Evolutionary conservation across 1,140 invertebrate genomes (phyloP), one percentile per base, ranked within the genome.

Genomic region (Ylistrum balloti): DNA sequence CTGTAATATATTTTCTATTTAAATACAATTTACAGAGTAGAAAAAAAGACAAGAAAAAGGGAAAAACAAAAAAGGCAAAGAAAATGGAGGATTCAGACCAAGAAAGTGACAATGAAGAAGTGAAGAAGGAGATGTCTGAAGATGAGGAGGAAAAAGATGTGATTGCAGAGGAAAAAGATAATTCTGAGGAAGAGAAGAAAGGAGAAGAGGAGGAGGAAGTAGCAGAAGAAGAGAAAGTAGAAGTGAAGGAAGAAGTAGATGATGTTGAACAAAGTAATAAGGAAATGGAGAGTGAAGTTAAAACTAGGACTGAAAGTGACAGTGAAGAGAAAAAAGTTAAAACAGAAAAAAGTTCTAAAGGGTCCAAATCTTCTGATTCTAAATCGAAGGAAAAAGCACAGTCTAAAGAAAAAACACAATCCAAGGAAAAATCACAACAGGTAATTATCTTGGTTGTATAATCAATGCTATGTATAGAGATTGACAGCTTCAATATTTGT

Each of bases 241-340:
- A 34, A 94, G 89, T 45, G 41, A 97, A 35, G 96, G 96, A 92
- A 96, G 96, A 92, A 96, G 96, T 86, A 95, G 96, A 88, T 95
- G 96, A 87, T 94, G 85, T 17, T 95, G 93, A 87, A 90, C 91
- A 91, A 92, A 89, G 88, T 38, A 34, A 92, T 35, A n/a, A 96
- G 96, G 96, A 97, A 92, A 96, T 96, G 88, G 94, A 96, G 33
- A 95, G n/a, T 88, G 34, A 96, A 17, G 96, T 96, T 91, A 96
- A 96, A 91, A 96, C 96, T 28, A 95, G 95, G 87, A 96, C 96
- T 28, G 92, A 94, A 85, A 92, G 87, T 34, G 93, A 89, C 9
- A 87, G 22, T 33, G 41, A 87, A 33, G 48, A 33, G n/a, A 87
- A 91, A 87, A 85, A 87, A 87, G 34, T 38, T 33, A 56, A 91